These are phyloP conservation scores for Lamprologus lemairii DNA, from an alignment of 2,113 vertebrate genomes.

Conservation along the genomic window DNA sequence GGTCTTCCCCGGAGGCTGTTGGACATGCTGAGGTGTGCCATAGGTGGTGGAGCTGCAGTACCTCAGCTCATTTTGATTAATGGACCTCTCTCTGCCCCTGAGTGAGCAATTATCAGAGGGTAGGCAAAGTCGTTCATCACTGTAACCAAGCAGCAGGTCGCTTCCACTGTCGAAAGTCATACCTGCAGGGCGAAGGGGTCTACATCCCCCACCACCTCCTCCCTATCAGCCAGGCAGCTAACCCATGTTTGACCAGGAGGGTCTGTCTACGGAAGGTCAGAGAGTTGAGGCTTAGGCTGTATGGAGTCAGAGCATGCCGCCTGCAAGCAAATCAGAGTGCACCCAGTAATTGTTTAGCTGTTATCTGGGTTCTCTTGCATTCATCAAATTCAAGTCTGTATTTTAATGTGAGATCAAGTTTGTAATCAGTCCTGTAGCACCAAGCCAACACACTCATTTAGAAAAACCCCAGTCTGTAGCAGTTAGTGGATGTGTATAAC, in stretches of 20 bases:
- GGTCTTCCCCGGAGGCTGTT: constrained; percentile 23
- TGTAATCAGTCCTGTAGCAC: background rate
- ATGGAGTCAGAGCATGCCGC: background rate
- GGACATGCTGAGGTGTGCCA: constrained; percentile 23
- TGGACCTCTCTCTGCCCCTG: constrained; percentile 76
- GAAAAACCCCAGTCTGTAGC: background rate
- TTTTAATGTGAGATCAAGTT: constrained; percentile 28
- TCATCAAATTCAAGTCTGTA: constrained; percentile 22
- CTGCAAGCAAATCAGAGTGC: constrained; percentile 32
- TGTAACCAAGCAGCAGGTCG: constrained; percentile 60
- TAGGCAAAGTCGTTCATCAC: constrained; percentile 75
- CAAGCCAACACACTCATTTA: background rate
- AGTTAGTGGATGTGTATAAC: background rate
- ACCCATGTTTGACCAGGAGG: constrained; percentile 11
- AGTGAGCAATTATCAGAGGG: constrained; percentile 79
- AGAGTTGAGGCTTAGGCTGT: background rate
- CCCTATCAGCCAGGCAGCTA: background rate
- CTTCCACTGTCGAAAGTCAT: constrained; percentile 51
- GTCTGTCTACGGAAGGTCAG: constrained; percentile 9
- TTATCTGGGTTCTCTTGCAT: background rate
- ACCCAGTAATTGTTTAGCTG: constrained; percentile 7
- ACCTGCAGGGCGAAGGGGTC: constrained; percentile 39
- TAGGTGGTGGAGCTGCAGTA: constrained; percentile 52
- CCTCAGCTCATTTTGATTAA: constrained; percentile 74
- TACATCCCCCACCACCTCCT: background rate